Percentiles rank a stretch among this genome's conserved stretches.
Evolutionary conservation across 1,140 invertebrate genomes (phyloP).

Genomic region (Eubasilissa regina): DNA sequence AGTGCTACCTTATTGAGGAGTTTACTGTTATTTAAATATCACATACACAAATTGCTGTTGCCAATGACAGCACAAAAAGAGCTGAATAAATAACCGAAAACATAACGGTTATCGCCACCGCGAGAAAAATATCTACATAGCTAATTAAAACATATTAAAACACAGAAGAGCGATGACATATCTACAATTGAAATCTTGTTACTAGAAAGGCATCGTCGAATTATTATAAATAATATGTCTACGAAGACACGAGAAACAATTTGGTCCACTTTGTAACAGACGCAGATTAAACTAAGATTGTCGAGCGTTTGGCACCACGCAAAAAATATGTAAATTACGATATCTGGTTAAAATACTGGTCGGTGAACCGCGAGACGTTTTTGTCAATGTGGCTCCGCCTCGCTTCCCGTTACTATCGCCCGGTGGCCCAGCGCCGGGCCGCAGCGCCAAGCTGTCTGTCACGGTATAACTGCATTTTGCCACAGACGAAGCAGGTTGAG

Average conservation of each 20-base stretch:
- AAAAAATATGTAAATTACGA: too few species aligned
- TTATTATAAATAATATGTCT: not conserved
- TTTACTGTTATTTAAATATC: too few species aligned
- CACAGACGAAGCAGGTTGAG: not conserved
- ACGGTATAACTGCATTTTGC: conserved; percentile 11
- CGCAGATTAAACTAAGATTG: too few species aligned
- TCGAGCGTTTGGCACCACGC: too few species aligned
- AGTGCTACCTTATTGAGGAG: too few species aligned
- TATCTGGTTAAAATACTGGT: too few species aligned
- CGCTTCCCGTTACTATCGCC: not conserved
- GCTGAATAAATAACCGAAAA: not conserved
- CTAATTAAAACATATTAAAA: conserved; percentile 3
- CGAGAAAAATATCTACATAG: not conserved
- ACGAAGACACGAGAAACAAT: not conserved
- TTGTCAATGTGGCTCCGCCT: not conserved
- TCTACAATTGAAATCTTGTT: conserved; percentile 8
- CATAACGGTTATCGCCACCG: not conserved
- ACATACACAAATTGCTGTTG: too few species aligned
- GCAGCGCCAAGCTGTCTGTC: conserved; percentile 24
- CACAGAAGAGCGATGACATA: not conserved
- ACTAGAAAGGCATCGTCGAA: not conserved
- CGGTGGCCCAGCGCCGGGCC: not conserved
- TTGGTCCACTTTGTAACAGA: not conserved
- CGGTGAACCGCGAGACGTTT: not conserved
- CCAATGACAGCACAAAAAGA: too few species aligned